Conservation (phyloP, 1,140 invertebrate genomes). For the Pentalonia nigronervosa region DNA sequence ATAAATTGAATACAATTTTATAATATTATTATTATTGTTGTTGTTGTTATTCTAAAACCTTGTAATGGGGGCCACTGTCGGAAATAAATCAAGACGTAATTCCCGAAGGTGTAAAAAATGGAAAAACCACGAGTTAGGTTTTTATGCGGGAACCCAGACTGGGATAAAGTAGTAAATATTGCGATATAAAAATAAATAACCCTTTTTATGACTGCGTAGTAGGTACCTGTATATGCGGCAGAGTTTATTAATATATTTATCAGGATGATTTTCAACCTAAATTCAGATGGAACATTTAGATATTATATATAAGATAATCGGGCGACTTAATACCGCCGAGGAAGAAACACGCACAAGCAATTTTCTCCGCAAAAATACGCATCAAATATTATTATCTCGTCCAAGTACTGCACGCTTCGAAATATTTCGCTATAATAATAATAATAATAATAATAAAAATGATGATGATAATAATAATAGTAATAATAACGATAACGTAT, state of each 20-base stretch:
- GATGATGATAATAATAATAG: too few species aligned
- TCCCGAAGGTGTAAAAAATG: slow-evolving; percentile 41
- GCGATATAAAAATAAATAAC: slow-evolving; percentile 30
- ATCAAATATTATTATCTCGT: background rate
- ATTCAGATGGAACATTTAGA: background rate
- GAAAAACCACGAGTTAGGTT: slow-evolving; percentile 22
- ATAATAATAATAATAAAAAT: background rate
- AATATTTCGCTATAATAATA: background rate
- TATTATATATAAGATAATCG: background rate
- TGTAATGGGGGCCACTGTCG: background rate
- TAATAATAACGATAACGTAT: background rate
- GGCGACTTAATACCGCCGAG: background rate
- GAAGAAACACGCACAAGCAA: background rate
- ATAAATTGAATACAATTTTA: too few species aligned
- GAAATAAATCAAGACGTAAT: slow-evolving; percentile 36
- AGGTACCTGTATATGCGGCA: background rate
- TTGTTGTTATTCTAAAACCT: background rate
- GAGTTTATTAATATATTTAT: slow-evolving; percentile 23
- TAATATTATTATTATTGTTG: background rate
- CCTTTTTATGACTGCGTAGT: slow-evolving; percentile 2
- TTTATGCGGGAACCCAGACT: background rate
- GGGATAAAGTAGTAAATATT: background rate
- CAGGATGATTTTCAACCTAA: slow-evolving; percentile 9
- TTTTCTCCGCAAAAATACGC: background rate
- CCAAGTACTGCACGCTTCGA: background rate